Evolutionary conservation across 2,797 vertebrate species (phyloP), one percentile per base, ranked within the genome.

Genomic region (Taenioides sp.): DNA sequence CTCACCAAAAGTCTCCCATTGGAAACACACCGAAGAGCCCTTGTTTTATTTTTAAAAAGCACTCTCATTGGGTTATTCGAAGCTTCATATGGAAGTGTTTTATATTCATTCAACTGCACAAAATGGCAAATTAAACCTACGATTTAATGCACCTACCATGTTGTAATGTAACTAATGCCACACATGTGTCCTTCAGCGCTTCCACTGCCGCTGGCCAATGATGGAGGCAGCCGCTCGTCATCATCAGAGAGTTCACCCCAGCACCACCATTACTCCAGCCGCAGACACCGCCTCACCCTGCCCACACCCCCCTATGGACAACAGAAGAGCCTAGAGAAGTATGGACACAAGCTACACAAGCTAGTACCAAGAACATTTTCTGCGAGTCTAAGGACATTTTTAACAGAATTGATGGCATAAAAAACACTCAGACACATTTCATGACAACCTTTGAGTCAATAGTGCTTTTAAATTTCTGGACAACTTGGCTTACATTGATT

Each of bases 301-400:
- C 94, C 95, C 75, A 95, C 95, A 0, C 90, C 96, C 2, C 89
- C 94, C 0, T 95, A 93, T n/a, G 91, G 93, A 86, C 91, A 94
- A 31, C 95, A 93, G 84, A 96, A 96, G 80, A 98, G 96, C 87
- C 88, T 97, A 79, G 96, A 98, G 88, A 98, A 97, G 96, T 97
- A 93, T 4, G 84, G 34, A 37, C 34, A 37, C 34, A 10, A 37
- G 31, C 31, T 34, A 7, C 31, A 34, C 31, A 34, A 34, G 9
- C 34, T 37, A 37, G 34, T 75, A 54, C 65, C 79, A 70, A 81
- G 80, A 70, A 71, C 65, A 69, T 71, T 23, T 57, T 5, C 31
- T 64, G 49, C 17, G 16, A 25, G 69, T 55, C 76, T 7, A 20
- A 60, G n/a, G 18, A 61, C 18, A n/a, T 43, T 25, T 23, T 12